A percentile compares a stretch with the other conserved stretches of the same genome.
phyloP scores from a whole-genome alignment of 2,888 invertebrate genomes.

The Anaspis maculata region DNA sequence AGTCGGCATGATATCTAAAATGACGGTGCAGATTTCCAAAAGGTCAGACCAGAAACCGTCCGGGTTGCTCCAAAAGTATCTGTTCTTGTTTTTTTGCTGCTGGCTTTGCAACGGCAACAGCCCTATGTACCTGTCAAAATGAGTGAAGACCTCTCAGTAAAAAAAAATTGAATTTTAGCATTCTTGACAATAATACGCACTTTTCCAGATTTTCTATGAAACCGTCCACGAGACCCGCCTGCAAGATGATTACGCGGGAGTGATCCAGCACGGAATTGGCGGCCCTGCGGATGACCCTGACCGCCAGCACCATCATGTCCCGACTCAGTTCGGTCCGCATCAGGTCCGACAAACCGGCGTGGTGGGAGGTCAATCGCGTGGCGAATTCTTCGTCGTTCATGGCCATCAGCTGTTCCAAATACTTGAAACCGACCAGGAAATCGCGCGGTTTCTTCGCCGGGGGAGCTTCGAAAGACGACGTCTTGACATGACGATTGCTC shows the following conservation, averaged over 20 bases:
- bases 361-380: conserved; percentile 7
- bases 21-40: conserved; percentile 28
- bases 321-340: conserved; percentile 42
- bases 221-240: conserved; percentile 13
- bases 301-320: conserved; percentile 45
- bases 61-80: conserved; percentile 21
- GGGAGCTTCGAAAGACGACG: too few species aligned
- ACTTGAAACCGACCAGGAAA: not conserved
- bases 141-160: too few species aligned
- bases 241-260: conserved; percentile 12
- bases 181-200: too few species aligned
- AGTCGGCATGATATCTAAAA: conserved; percentile 4
- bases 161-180: too few species aligned
- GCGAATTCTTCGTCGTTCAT: conserved; percentile 6
- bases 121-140: too few species aligned
- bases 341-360: conserved; percentile 44
- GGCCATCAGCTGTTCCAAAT: conserved; percentile 1
- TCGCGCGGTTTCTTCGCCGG: too few species aligned
- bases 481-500: too few species aligned
- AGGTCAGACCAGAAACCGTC: conserved; percentile 24
- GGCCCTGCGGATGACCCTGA: conserved; percentile 41
- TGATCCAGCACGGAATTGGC: conserved; percentile 13
- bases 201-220: conserved; percentile 19
- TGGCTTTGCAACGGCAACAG: conserved; percentile 9
- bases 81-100: conserved; percentile 13